A percentile compares a stretch with the other conserved stretches of the same genome.
These are phyloP conservation scores for Trichechus manatus DNA, from an alignment of 2,113 vertebrate species.

Conservation along the genomic window DNA sequence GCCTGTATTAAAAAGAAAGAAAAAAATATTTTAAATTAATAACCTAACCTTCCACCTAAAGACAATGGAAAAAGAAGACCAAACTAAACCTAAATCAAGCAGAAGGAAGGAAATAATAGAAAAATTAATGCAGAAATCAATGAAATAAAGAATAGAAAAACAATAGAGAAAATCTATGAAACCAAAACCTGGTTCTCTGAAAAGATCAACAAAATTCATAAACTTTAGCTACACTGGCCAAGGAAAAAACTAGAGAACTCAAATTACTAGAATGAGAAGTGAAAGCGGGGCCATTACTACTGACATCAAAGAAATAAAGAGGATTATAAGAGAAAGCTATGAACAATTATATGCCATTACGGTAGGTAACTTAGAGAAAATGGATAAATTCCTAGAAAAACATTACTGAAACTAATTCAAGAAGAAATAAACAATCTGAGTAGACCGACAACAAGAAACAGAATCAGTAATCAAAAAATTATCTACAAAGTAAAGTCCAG, in stretches of 20 bases:
- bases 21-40: not conserved
- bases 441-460: not conserved
- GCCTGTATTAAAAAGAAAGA: not conserved
- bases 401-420: not conserved
- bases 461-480: conserved; percentile 24
- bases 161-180: not conserved
- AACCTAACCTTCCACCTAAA: not conserved
- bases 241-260: not conserved
- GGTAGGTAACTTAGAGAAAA: conserved; percentile 16
- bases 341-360: not conserved
- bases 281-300: not conserved
- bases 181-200: conserved; percentile 29
- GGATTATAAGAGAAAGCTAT: not conserved
- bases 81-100: not conserved
- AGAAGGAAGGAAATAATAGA: not conserved
- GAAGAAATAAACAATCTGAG: not conserved
- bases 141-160: conserved; percentile 28
- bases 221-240: not conserved
- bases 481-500: not conserved
- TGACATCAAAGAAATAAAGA: not conserved
- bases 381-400: not conserved
- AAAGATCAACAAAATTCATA: conserved; percentile 1
- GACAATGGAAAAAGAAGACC: not conserved
- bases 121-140: not conserved
- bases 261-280: conserved; percentile 39